Percentiles rank a stretch among this genome's conserved stretches.
Conservation (phyloP, 2,797 vertebrate species). For the Phaenicophaeus curvirostris region DNA sequence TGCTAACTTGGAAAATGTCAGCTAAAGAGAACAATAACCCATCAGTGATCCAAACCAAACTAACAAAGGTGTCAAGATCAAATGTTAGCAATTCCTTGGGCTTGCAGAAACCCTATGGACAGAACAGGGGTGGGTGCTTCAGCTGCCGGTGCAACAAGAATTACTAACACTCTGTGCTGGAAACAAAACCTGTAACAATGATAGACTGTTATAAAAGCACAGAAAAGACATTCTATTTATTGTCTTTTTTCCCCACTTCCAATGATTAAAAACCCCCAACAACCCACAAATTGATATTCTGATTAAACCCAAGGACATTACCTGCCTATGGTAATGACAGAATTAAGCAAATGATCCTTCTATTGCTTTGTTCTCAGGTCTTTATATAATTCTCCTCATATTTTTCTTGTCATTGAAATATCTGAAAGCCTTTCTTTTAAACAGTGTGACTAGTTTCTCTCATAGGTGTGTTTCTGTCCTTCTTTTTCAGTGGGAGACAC, state of each 20-base stretch:
- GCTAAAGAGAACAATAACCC: not conserved
- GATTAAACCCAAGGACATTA: not conserved
- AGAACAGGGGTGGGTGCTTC: not conserved
- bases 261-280: no score
- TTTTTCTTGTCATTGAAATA: not conserved
- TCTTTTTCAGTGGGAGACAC: not conserved
- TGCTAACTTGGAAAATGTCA: not conserved
- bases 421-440: not conserved
- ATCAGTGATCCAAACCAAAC: no score
- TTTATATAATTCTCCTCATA: not conserved
- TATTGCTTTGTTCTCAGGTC: not conserved
- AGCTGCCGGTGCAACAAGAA: not conserved
- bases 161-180: not conserved
- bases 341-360: slow-evolving; percentile 38
- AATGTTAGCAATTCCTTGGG: not conserved
- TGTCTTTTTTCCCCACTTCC: not conserved
- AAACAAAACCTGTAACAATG: fast-evolving
- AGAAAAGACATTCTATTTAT: not conserved
- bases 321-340: slow-evolving; percentile 5
- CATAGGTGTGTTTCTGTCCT: not conserved
- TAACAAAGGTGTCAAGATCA: no score
- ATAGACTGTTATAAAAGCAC: not conserved
- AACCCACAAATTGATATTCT: not conserved
- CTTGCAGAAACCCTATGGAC: not conserved
- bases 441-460: not conserved